Evolutionary conservation across 2,797 vertebrate species (phyloP), one percentile per base, ranked within the genome.

Genomic region (Sarcoramphus papa): DNA sequence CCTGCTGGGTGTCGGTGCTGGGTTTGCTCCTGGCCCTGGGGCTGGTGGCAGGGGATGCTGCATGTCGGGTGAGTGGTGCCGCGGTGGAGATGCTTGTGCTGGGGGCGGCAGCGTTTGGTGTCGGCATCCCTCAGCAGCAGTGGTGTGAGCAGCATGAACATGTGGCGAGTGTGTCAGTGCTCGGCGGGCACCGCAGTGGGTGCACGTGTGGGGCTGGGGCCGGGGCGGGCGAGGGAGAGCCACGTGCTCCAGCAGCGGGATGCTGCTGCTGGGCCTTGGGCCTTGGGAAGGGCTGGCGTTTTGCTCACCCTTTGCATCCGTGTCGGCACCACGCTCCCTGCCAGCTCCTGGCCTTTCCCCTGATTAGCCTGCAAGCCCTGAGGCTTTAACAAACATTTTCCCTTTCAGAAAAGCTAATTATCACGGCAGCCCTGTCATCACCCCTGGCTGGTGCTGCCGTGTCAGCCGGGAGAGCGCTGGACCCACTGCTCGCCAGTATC

Each of bases 301-400:
- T 64, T 37, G 45, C 74, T 91, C 53, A 37, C 45, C 31, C 74
- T 53, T 60, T 4, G 21, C 45, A 25, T 75, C 37, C 1, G 4
- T 48, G 69, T 73, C 0, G 0, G 70, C 50, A 59, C 5, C n/a
- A 73, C 70, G 92, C 83, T 97, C 5, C 0, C 21, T 21, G 85
- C 78, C 85, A 82, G 88, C 83, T 93, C 76, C 79, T n/a, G 73
- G 68, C 76, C 51, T 70, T 85, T 59, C 31, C 81, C 17, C 35
- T 85, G 67, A 56, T 65, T 51, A 91, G 59, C 85, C 70, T 13
- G 3, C 72, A 40, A 62, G 87, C 93, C 94, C 93, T 25, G 79
- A 90, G 95, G 96, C 95, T 95, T 94, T 74, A 57, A 57, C 88
- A 93, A 95, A 95, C 85, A 77, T 94, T 96, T 94, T 95, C 23